Base-by-base conservation (phyloP, 2,113 vertebrate genomes). In the Pangasianodon gigas region DNA sequence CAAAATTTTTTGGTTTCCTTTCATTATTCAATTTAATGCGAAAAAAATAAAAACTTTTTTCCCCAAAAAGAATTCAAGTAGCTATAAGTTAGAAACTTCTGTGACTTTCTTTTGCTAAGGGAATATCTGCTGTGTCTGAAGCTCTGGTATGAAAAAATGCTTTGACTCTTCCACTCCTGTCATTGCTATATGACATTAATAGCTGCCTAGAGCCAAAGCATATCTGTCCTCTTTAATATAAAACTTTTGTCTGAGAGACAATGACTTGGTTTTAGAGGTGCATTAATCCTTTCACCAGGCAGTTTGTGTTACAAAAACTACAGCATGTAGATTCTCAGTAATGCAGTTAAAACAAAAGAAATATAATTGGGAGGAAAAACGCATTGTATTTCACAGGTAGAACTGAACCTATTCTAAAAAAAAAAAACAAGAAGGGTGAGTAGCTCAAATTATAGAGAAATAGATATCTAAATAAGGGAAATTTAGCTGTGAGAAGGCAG, bases 11-110 rank as follows among this genome's bases (percentile, higher is more conserved):
- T 19, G 32, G 16, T 32, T 32, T 32, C n/a, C 29, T 82, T 80
- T 82, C n/a, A 32, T 54, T 82, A 19, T 54, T 90, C 90, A 93
- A 94, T 94, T 90, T 84, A 93, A 93, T 89, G 67, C 86, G 84
- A 5, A 84, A 91, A n/a, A 67, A 19, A 86, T 21, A 41, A 75
- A 69, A n/a, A 13, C 67, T 75, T 37, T 37, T 37, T 37, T 52
- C 92, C 93, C 84, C 89, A 65, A 58, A 89, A 87, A 91, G 85
- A 92, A 88, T 80, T 88, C 85, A 48, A 32, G 80, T 88, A 90
- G 90, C 89, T 85, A 2, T 4, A 10, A 92, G 84, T 91, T 77
- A 87, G 44, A 84, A 89, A 77, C 74, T 65, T 79, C 88, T 85
- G 67, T 79, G 75, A 79, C 86, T 79, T 88, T 54, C 83, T 46